Percentiles rank a stretch among this genome's conserved stretches.
phyloP scores from a whole-genome alignment of 2,888 invertebrate species.

The Deilephila elpenor region DNA sequence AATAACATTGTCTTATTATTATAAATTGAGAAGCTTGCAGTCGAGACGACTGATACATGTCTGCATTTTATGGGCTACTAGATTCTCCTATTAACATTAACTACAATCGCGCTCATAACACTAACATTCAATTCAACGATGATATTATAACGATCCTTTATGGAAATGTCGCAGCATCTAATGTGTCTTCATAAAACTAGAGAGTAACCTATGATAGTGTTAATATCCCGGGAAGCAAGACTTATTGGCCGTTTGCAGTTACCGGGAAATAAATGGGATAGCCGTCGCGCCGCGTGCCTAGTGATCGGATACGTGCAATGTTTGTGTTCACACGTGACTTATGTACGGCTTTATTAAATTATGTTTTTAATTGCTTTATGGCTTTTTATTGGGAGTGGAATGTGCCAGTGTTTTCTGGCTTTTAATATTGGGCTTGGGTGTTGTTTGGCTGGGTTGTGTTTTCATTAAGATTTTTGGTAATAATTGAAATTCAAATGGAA shows the following conservation, averaged over 20 bases:
- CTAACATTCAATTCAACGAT: conserved; percentile 40
- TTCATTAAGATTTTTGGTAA: no score
- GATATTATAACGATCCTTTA: conserved; percentile 59
- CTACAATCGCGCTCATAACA: conserved; percentile 34
- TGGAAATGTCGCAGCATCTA: conserved; percentile 73
- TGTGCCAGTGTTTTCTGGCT: no score
- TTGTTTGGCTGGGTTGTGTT: no score
- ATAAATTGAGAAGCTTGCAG: no score
- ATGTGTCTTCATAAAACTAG: conserved; percentile 82
- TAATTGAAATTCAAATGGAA: no score
- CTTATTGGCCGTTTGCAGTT: conserved; percentile 83
- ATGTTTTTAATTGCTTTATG: conserved; percentile 27
- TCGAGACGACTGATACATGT: no score
- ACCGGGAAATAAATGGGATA: conserved; percentile 76
- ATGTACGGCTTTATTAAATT: conserved; percentile 36
- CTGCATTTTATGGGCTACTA: no score
- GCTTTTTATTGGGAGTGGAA: not conserved
- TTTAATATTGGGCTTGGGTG: no score
- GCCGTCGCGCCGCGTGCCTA: conserved; percentile 51
- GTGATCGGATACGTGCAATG: conserved; percentile 31
- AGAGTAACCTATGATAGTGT: conserved; percentile 84
- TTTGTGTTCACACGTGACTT: conserved; percentile 43
- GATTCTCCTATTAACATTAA: conserved; percentile 13
- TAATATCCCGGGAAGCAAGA: conserved; percentile 83
- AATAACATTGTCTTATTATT: no score